Conservation (phyloP, 2,888 invertebrate species). For the Tinea semifulvella region DNA sequence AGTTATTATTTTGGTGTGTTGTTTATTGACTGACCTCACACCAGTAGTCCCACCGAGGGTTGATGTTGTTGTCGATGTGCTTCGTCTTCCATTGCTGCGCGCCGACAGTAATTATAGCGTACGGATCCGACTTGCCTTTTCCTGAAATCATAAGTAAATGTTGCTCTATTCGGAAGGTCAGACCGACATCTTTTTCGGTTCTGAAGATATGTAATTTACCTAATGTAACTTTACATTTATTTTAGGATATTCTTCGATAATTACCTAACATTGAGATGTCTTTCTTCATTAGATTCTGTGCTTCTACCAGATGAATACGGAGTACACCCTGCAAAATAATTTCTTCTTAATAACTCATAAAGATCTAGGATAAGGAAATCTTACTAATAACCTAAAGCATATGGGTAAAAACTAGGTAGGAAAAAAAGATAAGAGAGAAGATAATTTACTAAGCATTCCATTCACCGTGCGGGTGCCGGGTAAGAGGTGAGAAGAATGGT, state of each 20-base stretch:
- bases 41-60: constrained; percentile 97
- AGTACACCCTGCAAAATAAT: constrained; percentile 91
- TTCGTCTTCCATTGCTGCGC: constrained; percentile 94
- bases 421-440: too few relatives aligned
- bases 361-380: too few relatives aligned
- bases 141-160: constrained; percentile 57
- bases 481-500: too few relatives aligned
- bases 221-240: too few relatives aligned
- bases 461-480: too few relatives aligned
- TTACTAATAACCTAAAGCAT: too few relatives aligned
- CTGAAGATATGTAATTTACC: too few relatives aligned
- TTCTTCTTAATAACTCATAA: too few relatives aligned
- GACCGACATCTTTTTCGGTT: not conserved
- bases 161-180: too few relatives aligned
- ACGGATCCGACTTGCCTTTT: constrained; percentile 98
- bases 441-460: too few relatives aligned
- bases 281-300: constrained; percentile 94
- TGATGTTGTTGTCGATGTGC: constrained; percentile 91
- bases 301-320: constrained; percentile 93
- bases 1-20: too few relatives aligned
- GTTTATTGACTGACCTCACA: constrained; percentile 85
- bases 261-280: constrained; percentile 90
- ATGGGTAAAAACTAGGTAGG: too few relatives aligned
- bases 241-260: not conserved
- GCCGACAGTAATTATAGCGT: constrained; percentile 90